Evolutionary conservation across 2,113 vertebrate genomes (phyloP).

Genomic region (Upupa epops): DNA sequence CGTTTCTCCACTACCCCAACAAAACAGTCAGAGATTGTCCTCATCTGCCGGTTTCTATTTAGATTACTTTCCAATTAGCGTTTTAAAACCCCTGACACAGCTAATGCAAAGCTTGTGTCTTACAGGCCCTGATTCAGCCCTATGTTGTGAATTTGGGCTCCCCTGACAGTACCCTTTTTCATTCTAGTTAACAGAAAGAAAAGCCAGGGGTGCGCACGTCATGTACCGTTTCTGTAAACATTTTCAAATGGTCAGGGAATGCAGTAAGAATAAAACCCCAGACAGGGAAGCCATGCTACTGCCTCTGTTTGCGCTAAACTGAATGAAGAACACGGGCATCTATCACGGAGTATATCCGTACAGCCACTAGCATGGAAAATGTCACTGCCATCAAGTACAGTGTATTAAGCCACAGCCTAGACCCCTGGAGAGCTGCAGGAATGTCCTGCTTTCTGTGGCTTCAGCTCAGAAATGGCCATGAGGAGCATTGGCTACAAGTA

Average conservation of each 20-base stretch:
- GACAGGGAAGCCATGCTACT: not conserved
- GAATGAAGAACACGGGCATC: not conserved
- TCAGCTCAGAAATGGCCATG: not conserved
- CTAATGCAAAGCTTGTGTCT: not conserved
- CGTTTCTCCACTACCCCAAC: not conserved
- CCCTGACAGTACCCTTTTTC: not conserved
- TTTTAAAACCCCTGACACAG: not conserved
- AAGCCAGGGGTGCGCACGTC: not conserved
- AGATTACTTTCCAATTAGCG: conserved; percentile 32
- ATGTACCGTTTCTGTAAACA: not conserved
- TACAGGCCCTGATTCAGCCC: not conserved
- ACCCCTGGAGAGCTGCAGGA: not conserved
- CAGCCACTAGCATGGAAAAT: not conserved
- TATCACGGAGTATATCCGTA: not conserved
- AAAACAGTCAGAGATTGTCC: not conserved
- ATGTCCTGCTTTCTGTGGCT: not conserved
- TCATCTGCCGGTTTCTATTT: conserved; percentile 38
- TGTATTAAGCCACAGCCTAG: not conserved
- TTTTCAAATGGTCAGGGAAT: not conserved
- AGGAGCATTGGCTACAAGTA: too few relatives aligned
- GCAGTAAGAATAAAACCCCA: not conserved
- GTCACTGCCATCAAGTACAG: not conserved
- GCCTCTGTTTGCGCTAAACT: not conserved
- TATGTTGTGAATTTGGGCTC: not conserved
- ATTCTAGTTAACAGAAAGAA: not conserved